These are phyloP conservation scores for Melanotaenia duboulayi DNA, from an alignment of 2,113 vertebrate species.

Conservation along the genomic window DNA sequence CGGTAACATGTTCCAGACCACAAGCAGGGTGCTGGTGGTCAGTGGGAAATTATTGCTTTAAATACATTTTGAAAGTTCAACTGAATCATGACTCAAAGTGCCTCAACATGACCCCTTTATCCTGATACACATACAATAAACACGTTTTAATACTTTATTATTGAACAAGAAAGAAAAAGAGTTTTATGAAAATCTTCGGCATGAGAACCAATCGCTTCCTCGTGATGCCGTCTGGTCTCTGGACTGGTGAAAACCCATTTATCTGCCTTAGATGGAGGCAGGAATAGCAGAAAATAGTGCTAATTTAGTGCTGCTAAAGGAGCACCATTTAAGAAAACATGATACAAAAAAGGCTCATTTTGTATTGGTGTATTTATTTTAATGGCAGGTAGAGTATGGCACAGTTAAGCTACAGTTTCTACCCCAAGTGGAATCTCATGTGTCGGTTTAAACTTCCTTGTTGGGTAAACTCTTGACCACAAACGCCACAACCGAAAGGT, in stretches of 20 bases:
- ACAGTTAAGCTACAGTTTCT: background rate
- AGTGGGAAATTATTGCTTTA: background rate
- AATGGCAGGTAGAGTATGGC: too few relatives aligned
- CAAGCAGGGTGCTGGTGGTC: background rate
- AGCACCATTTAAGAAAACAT: too few relatives aligned
- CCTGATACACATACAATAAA: background rate
- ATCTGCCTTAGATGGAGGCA: background rate
- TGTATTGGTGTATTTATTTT: too few relatives aligned
- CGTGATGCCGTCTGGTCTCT: too few relatives aligned
- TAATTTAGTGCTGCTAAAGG: background rate
- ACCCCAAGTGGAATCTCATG: slow-evolving; percentile 34
- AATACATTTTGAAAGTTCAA: background rate
- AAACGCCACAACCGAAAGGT: slow-evolving; percentile 9
- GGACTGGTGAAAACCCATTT: too few relatives aligned
- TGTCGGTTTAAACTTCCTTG: slow-evolving; percentile 42
- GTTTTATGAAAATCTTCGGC: too few relatives aligned
- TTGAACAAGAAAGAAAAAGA: too few relatives aligned
- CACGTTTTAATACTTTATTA: too few relatives aligned
- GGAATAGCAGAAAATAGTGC: background rate
- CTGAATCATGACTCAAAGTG: background rate
- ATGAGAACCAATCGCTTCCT: too few relatives aligned
- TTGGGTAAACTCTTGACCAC: slow-evolving; percentile 39
- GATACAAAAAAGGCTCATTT: too few relatives aligned
- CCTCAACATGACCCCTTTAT: background rate
- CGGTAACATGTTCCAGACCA: too few relatives aligned